phyloP scores from a whole-genome alignment of 2,888 invertebrate species.

The Heliconius sara region DNA sequence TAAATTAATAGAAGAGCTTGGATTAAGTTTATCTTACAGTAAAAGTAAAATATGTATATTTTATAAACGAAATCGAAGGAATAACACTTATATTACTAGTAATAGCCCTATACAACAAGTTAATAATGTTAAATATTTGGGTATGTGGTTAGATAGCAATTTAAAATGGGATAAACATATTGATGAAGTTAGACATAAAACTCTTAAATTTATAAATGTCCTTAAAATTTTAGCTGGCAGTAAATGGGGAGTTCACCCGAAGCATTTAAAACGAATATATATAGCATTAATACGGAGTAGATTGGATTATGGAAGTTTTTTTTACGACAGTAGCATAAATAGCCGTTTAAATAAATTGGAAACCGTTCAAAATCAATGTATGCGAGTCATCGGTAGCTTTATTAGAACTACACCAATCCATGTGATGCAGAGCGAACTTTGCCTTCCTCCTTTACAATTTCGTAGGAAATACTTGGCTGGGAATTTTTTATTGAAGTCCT shows the following conservation, averaged over 20 bases:
- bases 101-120: no score
- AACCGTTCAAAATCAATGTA: not conserved
- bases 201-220: not conserved
- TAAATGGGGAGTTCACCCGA: not conserved
- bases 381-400: not conserved
- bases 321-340: not conserved
- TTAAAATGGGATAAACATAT: not conserved
- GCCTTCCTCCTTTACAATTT: no score
- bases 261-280: not conserved
- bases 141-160: constrained; percentile 25
- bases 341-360: not conserved
- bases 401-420: not conserved
- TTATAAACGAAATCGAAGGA: no score
- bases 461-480: no score
- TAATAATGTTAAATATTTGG: not conserved
- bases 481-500: not conserved
- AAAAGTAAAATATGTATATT: no score
- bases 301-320: not conserved
- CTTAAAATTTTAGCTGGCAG: not conserved
- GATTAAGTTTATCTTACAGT: no score
- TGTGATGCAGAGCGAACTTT: not conserved
- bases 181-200: not conserved
- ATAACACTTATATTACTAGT: no score
- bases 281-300: not conserved
- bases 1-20: no score